Evolutionary conservation across 2,888 invertebrate species (phyloP), one percentile per base, ranked within the genome.

Genomic region (Lycaena phlaeas): DNA sequence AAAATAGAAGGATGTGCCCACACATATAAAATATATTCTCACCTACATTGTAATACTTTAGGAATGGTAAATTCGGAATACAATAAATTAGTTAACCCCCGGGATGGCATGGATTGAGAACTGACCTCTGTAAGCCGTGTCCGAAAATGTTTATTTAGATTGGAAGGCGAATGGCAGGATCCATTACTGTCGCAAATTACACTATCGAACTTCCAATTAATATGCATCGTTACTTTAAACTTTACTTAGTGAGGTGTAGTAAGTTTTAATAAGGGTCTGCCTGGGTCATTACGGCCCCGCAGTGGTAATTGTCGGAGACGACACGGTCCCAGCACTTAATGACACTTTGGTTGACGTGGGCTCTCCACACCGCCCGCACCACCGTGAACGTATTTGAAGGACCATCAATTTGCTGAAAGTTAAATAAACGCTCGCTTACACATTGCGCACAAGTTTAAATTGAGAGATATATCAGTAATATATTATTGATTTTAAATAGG

Each of bases 221-320:
- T 74, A 72, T 68, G 69, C 70, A 67, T 68, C 70, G 68, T 72
- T 72, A 69, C 68, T 72, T 66, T 64, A 67, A 75, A 75, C 63
- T 77, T 73, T 61, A 38, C 34, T 38, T 43, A 43, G 29, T 40
- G 29, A 61, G 64, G 63, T 62, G 62, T 64, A 66, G 68, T 62
- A 73, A 76, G 75, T 76, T 77, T 74, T 75, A 75, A 75, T 75
- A 76, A 76, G 74, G 78, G 76, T 72, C 69, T 65, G 69, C 61
- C 56, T 63, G 68, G 72, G 72, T 74, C 75, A 73, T 76, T 77
- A 76, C 68, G 55, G 65, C 59, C 64, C 63, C 69, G 65, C 64
- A 68, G 64, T 67, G 63, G 73, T 74, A 75, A 75, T 75, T 71
- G 71, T 66, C 59, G 67, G 59, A 44, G 44, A 46, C 43, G 49